A percentile compares a stretch with the other conserved stretches of the same genome.
phyloP scores from a whole-genome alignment of 2,888 invertebrate species.

The Invenusta paracnida region DNA sequence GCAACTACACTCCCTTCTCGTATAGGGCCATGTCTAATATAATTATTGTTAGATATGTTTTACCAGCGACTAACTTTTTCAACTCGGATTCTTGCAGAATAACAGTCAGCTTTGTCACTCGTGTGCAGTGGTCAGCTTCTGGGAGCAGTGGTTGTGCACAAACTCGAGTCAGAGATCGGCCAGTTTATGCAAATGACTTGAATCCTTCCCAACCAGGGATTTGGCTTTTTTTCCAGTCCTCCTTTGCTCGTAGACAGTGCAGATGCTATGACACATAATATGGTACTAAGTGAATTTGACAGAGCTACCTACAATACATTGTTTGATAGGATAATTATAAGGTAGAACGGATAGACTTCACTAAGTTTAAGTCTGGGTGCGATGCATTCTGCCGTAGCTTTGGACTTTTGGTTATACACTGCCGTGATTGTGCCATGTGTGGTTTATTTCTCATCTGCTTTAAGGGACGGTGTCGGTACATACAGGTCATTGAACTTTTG shows the following conservation, averaged over 20 bases:
- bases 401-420: not conserved
- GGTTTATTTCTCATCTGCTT: not conserved
- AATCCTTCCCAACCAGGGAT: slow-evolving; percentile 40
- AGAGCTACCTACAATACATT: not conserved
- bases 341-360: not conserved
- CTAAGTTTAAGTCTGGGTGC: not conserved
- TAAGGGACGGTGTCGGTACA: not conserved
- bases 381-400: not conserved
- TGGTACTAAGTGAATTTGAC: not conserved
- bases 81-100: too few relatives aligned
- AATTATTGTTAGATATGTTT: slow-evolving; percentile 41
- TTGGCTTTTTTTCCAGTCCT: not conserved
- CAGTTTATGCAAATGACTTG: slow-evolving; percentile 40
- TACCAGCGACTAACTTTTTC: slow-evolving; percentile 27
- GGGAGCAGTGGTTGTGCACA: too few relatives aligned
- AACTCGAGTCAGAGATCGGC: slow-evolving; percentile 1
- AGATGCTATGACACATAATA: not conserved
- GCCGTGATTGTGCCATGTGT: not conserved
- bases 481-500: not conserved
- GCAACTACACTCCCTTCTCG: slow-evolving; percentile 44
- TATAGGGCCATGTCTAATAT: slow-evolving; percentile 43
- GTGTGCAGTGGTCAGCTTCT: too few relatives aligned
- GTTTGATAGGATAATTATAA: not conserved
- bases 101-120: too few relatives aligned
- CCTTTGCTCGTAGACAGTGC: not conserved